These are phyloP conservation scores for Plestiodon gilberti DNA, from an alignment of 2,113 vertebrate genomes.

Conservation along the genomic window DNA sequence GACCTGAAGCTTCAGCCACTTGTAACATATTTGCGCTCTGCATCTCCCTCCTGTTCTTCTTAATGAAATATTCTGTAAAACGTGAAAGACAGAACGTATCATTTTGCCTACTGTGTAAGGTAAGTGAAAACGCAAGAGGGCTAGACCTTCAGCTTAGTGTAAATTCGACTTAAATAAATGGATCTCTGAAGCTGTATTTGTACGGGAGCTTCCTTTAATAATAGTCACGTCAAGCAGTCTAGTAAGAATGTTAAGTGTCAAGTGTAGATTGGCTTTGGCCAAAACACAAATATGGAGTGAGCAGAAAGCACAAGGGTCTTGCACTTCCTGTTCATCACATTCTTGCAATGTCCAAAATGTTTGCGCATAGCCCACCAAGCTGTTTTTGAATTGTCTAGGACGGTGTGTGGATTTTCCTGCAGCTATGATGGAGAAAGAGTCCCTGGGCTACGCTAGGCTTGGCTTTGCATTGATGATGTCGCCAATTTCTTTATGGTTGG, in stretches of 20 bases:
- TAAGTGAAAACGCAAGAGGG: constrained; percentile 35
- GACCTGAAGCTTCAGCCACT: not conserved
- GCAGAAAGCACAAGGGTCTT: not conserved
- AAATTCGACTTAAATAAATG: constrained; percentile 21
- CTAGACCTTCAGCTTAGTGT: constrained; percentile 12
- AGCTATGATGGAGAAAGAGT: not conserved
- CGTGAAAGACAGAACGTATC: constrained; percentile 22
- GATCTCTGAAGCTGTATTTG: not conserved
- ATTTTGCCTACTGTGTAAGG: constrained; percentile 11
- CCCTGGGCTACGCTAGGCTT: not conserved
- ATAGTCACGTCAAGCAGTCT: not conserved
- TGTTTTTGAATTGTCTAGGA: no score
- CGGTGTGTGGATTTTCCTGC: no score
- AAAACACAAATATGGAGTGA: not conserved
- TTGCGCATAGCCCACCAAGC: not conserved
- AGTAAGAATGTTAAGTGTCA: not conserved
- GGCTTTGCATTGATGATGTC: not conserved
- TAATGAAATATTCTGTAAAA: constrained; percentile 15
- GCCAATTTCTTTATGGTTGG: not conserved
- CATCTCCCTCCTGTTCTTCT: not conserved
- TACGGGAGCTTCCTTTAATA: not conserved
- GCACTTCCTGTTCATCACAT: not conserved
- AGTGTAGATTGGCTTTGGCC: not conserved
- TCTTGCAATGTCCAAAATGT: not conserved
- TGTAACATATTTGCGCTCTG: not conserved